Evolutionary conservation across 2,797 vertebrate species (phyloP).

Genomic region (Sorex maritimensis): DNA sequence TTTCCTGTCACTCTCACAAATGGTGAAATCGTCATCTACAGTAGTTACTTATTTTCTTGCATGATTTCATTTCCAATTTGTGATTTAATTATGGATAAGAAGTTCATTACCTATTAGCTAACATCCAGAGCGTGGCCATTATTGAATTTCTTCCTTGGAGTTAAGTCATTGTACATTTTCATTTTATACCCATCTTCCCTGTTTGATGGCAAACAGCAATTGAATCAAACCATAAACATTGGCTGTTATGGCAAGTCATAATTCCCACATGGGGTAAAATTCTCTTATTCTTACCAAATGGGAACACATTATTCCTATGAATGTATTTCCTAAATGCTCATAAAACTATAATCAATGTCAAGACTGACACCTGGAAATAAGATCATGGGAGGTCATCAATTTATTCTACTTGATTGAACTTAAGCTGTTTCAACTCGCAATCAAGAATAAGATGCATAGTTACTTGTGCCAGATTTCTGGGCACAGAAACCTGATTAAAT

Average conservation of each 20-base stretch:
- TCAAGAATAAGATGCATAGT: background rate
- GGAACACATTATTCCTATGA: background rate
- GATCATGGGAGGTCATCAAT: background rate
- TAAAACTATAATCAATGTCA: background rate
- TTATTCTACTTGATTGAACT: background rate
- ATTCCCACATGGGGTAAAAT: background rate
- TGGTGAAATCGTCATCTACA: constrained; percentile 23
- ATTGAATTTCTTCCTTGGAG: background rate
- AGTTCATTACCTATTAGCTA: background rate
- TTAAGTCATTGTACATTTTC: background rate
- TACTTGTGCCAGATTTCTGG: background rate
- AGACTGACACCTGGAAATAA: background rate
- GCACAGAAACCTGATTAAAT: background rate
- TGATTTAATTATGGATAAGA: constrained; percentile 36
- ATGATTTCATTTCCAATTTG: constrained; percentile 36
- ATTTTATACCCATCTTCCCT: background rate
- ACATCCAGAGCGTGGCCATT: background rate
- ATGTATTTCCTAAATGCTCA: constrained; percentile 12
- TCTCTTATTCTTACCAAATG: background rate
- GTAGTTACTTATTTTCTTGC: constrained; percentile 47
- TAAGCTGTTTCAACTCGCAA: constrained; percentile 19
- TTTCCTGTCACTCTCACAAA: background rate
- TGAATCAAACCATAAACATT: constrained; percentile 35
- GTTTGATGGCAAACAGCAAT: background rate
- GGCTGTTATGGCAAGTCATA: background rate